A percentile compares a stretch with the other conserved stretches of the same genome.
phyloP scores from a whole-genome alignment of 2,797 vertebrate genomes.

The Pelochelys cantorii region DNA sequence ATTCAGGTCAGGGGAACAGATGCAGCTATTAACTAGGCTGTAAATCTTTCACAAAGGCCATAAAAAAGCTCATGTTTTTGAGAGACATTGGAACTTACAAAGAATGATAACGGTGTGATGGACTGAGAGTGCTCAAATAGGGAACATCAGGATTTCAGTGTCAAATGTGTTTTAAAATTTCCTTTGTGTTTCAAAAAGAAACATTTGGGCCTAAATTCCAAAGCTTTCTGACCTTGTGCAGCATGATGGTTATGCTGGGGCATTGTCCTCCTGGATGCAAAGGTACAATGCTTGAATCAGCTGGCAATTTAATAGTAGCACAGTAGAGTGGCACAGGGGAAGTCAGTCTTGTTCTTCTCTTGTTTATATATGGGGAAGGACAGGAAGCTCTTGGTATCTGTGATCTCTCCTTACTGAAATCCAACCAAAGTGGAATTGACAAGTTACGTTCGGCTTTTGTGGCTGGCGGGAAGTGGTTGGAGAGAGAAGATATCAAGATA shows the following conservation, averaged over 20 bases:
- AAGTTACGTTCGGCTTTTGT: background rate
- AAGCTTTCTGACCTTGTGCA: background rate
- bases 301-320: background rate
- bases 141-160: constrained; percentile 22
- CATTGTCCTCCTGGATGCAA: background rate
- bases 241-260: background rate
- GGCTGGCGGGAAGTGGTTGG: background rate
- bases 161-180: constrained; percentile 15
- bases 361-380: background rate
- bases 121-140: background rate
- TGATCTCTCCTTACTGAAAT: background rate
- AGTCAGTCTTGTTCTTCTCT: background rate
- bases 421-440: background rate
- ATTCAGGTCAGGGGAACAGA: constrained; percentile 85
- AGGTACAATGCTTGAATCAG: constrained; percentile 27
- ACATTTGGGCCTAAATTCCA: background rate
- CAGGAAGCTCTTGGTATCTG: background rate
- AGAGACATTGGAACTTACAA: background rate
- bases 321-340: background rate
- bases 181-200: constrained; percentile 22
- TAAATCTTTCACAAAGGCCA: constrained; percentile 7
- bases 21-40: constrained; percentile 12
- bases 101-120: constrained; percentile 20
- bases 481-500: background rate
- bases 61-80: constrained; percentile 27